phyloP scores from a whole-genome alignment of 2,113 vertebrate genomes.

The Grammomys surdaster region DNA sequence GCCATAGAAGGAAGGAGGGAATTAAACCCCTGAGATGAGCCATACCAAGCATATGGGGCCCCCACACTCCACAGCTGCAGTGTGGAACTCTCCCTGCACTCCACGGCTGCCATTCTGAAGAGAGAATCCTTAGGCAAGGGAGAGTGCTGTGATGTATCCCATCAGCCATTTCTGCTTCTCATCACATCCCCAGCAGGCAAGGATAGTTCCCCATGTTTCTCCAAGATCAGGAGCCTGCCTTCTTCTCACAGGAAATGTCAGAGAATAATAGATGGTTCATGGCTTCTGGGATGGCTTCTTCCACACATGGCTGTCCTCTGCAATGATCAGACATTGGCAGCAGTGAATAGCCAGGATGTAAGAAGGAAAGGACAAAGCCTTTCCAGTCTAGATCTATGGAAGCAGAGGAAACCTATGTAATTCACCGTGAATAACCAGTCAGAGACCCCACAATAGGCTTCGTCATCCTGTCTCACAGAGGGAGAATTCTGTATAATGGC shows the following conservation, averaged over 20 bases:
- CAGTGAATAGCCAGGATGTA: not conserved
- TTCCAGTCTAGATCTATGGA: no score
- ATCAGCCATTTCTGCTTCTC: not conserved
- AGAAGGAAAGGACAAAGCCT: not conserved
- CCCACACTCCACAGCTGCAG: conserved; percentile 83
- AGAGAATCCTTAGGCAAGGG: not conserved
- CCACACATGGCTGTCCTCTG: not conserved
- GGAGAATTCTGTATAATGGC: not conserved
- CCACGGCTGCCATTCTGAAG: conserved; percentile 73
- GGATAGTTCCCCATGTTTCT: not conserved
- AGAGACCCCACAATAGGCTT: no score
- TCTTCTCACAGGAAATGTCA: not conserved
- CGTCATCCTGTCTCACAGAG: no score
- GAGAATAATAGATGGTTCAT: not conserved
- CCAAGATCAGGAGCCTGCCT: not conserved
- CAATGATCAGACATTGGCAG: no score
- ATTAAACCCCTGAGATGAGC: conserved; percentile 89
- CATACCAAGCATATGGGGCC: conserved; percentile 84
- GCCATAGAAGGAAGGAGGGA: conserved; percentile 90
- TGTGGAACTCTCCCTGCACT: conserved; percentile 69
- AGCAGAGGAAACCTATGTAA: not conserved
- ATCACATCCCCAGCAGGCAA: not conserved
- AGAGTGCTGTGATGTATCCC: not conserved
- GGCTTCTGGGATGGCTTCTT: not conserved
- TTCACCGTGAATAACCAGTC: not conserved